Evolutionary conservation across 2,113 vertebrate genomes (phyloP).

Genomic region (Camelus bactrianus): DNA sequence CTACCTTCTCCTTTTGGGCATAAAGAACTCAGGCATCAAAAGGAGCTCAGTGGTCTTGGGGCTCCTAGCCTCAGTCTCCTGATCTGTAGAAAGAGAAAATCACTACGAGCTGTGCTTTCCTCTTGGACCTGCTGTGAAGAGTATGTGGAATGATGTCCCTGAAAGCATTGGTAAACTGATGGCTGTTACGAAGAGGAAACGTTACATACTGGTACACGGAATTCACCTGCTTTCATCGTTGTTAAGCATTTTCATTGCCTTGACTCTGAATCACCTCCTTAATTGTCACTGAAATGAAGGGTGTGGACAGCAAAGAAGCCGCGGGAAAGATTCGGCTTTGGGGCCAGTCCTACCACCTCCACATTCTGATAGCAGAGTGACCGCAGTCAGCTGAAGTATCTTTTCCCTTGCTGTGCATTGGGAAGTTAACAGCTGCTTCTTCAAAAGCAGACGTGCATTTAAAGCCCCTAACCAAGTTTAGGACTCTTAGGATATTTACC

Average conservation of each 20-base stretch:
- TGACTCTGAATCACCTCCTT: neutral
- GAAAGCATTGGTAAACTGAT: neutral
- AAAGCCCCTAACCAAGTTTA: neutral
- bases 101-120: neutral
- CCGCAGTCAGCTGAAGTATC: neutral
- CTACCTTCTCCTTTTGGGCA: neutral
- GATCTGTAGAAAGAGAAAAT: neutral
- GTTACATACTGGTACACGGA: too few species aligned
- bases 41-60: neutral
- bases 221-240: neutral
- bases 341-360: neutral
- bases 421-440: neutral
- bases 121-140: neutral
- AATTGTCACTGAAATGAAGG: neutral
- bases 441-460: neutral
- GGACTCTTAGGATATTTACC: neutral
- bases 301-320: neutral
- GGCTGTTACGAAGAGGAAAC: neutral
- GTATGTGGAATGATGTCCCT: neutral
- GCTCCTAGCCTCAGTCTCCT: neutral
- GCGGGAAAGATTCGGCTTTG: neutral
- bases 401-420: neutral
- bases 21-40: neutral
- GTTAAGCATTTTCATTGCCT: constrained; percentile 22
- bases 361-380: neutral